phyloP scores from a whole-genome alignment of 2,797 vertebrate genomes.

The Xiphorhynchus erythropygius region DNA sequence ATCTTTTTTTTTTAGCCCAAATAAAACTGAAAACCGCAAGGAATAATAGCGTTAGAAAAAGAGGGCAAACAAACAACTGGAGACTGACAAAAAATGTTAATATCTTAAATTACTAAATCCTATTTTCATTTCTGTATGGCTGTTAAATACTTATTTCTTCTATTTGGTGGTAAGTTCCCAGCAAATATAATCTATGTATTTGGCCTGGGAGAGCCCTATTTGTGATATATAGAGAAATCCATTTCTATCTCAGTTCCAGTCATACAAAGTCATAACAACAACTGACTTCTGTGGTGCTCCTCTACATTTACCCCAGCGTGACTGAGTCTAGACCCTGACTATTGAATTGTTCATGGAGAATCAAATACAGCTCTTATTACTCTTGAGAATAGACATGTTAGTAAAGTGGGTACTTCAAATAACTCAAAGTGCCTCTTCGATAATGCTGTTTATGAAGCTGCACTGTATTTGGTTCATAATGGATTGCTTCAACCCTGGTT shows the following conservation, averaged over 20 bases:
- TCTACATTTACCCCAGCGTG: neutral
- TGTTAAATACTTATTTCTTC: neutral
- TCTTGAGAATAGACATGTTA: neutral
- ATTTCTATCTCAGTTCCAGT: neutral
- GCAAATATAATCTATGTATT: neutral
- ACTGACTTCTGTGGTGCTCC: neutral
- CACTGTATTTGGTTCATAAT: neutral
- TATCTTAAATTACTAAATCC: neutral
- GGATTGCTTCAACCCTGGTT: neutral
- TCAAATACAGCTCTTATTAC: neutral
- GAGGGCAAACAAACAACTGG: neutral
- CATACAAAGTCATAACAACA: neutral
- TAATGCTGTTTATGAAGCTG: neutral
- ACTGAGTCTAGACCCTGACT: neutral
- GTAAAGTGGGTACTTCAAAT: constrained; percentile 21
- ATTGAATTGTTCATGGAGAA: neutral
- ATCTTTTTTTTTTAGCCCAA: neutral
- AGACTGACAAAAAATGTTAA: neutral
- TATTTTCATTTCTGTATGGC: neutral
- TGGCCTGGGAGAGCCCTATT: neutral
- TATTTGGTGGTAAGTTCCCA: neutral
- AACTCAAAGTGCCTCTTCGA: neutral
- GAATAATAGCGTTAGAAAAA: neutral
- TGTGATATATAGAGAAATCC: neutral
- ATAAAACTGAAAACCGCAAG: constrained; percentile 1